These are phyloP conservation scores for Lepidocyrtinus sp. DNA, from an alignment of 2,888 invertebrate genomes.

Conservation along the genomic window DNA sequence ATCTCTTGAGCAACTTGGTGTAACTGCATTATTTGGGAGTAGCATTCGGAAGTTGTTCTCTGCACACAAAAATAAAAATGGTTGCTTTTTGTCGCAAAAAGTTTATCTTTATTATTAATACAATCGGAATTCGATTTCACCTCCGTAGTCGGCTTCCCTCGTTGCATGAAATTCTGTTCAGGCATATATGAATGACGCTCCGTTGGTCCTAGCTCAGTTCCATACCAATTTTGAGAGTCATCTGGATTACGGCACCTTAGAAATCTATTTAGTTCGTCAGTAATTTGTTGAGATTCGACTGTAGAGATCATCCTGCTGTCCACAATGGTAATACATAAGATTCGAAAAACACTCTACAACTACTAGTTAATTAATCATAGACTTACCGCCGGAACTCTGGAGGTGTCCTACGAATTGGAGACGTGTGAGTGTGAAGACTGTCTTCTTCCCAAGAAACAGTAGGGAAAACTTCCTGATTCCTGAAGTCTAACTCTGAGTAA, in stretches of 20 bases:
- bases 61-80: conserved; percentile 10
- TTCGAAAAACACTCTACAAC: not conserved
- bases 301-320: conserved; percentile 25
- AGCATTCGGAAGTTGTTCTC: conserved; percentile 35
- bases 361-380: not conserved
- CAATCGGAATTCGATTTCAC: too few species aligned
- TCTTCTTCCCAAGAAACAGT: conserved; percentile 45
- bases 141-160: conserved; percentile 44
- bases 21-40: conserved; percentile 45
- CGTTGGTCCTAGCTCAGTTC: conserved; percentile 39
- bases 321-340: conserved; percentile 16
- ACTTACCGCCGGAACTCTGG: conserved; percentile 28
- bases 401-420: conserved; percentile 36
- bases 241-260: conserved; percentile 35
- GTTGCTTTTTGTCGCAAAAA: not conserved
- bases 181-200: conserved; percentile 30
- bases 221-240: conserved; percentile 49
- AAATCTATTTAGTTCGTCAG: conserved; percentile 49
- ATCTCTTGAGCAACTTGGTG: conserved; percentile 42
- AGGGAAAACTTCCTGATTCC: conserved; percentile 50
- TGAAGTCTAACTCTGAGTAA: conserved; percentile 51
- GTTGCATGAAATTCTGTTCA: conserved; percentile 26
- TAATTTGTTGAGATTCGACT: conserved; percentile 50
- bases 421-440: conserved; percentile 23
- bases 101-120: not conserved